Conservation (phyloP, 2,113 vertebrate species). For the Nanorana parkeri region DNA sequence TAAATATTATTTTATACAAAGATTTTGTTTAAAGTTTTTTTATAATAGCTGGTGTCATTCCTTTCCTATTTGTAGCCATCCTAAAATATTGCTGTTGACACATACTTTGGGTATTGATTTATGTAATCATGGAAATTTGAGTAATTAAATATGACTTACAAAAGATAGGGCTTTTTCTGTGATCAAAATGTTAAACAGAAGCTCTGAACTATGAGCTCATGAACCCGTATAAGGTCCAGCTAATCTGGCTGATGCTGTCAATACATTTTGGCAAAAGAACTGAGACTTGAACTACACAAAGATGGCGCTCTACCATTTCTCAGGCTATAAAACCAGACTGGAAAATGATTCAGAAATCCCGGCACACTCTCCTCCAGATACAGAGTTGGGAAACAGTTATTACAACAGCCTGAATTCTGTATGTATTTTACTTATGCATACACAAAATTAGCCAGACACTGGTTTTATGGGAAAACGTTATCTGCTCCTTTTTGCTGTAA, state of each 20-base stretch:
- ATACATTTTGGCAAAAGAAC: background rate
- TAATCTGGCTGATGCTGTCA: constrained; percentile 1
- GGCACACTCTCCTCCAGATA: background rate
- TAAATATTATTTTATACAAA: too few relatives aligned
- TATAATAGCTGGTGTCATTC: too few relatives aligned
- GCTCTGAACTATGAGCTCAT: background rate
- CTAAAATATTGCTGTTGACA: too few relatives aligned
- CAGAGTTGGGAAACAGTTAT: constrained; percentile 17
- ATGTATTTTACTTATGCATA: constrained; percentile 14
- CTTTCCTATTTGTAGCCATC: too few relatives aligned
- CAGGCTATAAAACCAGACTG: background rate
- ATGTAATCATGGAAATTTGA: background rate
- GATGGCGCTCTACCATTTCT: background rate
- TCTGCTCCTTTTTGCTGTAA: constrained; percentile 32
- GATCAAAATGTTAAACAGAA: constrained; percentile 17
- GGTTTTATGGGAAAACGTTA: constrained; percentile 41
- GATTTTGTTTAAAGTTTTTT: too few relatives aligned
- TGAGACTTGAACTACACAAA: constrained; percentile 8
- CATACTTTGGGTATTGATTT: too few relatives aligned
- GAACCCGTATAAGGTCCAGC: background rate
- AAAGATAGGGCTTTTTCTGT: background rate
- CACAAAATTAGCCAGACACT: constrained; percentile 13
- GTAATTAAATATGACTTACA: background rate
- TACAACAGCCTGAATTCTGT: background rate
- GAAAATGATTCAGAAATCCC: constrained; percentile 48